phyloP scores from a whole-genome alignment of 92 coral and sea anemone species.

The Palythoa grandiflora region DNA sequence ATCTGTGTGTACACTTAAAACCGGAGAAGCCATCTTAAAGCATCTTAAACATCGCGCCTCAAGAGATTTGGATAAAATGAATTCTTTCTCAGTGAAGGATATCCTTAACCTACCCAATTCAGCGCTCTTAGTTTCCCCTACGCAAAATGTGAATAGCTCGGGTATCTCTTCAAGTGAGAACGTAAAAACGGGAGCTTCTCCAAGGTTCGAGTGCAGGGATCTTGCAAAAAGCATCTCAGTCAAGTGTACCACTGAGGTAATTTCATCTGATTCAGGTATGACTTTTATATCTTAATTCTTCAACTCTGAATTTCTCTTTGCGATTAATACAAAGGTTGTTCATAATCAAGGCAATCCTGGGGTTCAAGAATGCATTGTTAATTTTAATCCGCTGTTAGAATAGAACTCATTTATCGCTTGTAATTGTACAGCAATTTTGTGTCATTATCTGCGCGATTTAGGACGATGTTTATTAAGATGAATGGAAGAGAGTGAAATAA shows the following conservation, averaged over 20 bases:
- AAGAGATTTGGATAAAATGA: slow-evolving; percentile 67
- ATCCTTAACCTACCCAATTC: slow-evolving; percentile 92
- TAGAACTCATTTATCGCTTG: slow-evolving; percentile 51
- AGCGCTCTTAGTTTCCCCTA: slow-evolving; percentile 74
- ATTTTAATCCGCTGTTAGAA: slow-evolving; percentile 46
- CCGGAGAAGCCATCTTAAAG: slow-evolving; percentile 93
- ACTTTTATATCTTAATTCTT: slow-evolving; percentile 10
- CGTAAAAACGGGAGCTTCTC: slow-evolving; percentile 66
- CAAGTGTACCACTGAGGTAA: slow-evolving; percentile 38
- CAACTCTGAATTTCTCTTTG: slow-evolving; percentile 32
- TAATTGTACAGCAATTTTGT: slow-evolving; percentile 47
- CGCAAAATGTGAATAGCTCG: slow-evolving; percentile 73
- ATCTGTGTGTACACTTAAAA: slow-evolving; percentile 84
- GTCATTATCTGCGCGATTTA: slow-evolving; percentile 37
- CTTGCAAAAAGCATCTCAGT: slow-evolving; percentile 35
- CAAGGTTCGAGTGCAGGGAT: slow-evolving; percentile 53
- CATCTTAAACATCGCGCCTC: slow-evolving; percentile 69
- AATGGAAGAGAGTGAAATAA: neutral
- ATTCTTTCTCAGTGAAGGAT: slow-evolving; percentile 95
- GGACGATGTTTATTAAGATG: slow-evolving; percentile 12
- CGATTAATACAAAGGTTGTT: slow-evolving; percentile 40
- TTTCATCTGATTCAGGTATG: slow-evolving; percentile 50
- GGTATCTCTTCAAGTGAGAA: slow-evolving; percentile 88
- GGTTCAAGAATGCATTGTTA: slow-evolving; percentile 52
- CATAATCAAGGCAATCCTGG: slow-evolving; percentile 41